Conservation (phyloP, 2,888 invertebrate genomes). For the Luperina nickerlii region DNA sequence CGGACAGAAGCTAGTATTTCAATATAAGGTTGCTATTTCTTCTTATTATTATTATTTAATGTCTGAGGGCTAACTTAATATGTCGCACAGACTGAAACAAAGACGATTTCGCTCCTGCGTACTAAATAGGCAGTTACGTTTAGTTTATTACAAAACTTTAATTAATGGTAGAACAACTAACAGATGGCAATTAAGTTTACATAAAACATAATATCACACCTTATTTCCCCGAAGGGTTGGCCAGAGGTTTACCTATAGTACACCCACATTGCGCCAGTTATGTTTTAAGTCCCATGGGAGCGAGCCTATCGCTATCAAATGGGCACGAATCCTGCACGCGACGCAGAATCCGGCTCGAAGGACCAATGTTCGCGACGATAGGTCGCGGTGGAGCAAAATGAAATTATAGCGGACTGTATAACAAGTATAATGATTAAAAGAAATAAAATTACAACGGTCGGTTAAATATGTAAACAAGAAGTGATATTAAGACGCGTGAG, state of each 20-base stretch:
- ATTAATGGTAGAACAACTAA: not conserved
- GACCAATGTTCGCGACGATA: no score
- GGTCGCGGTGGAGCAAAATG: no score
- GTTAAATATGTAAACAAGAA: no score
- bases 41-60: not conserved
- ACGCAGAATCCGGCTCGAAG: no score
- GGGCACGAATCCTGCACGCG: not conserved
- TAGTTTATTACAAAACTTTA: constrained; percentile 13
- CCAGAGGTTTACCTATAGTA: not conserved
- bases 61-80: not conserved
- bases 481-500: no score
- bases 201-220: not conserved
- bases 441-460: no score
- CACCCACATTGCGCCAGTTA: not conserved
- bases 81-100: not conserved
- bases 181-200: not conserved
- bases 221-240: not conserved
- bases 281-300: not conserved
- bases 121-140: constrained; percentile 2
- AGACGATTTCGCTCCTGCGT: not conserved
- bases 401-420: no score
- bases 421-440: no score
- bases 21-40: not conserved
- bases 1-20: not conserved
- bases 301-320: not conserved